Evolutionary conservation across 2,888 invertebrate species (phyloP).

Genomic region (Stenchaetothrips biformis): DNA sequence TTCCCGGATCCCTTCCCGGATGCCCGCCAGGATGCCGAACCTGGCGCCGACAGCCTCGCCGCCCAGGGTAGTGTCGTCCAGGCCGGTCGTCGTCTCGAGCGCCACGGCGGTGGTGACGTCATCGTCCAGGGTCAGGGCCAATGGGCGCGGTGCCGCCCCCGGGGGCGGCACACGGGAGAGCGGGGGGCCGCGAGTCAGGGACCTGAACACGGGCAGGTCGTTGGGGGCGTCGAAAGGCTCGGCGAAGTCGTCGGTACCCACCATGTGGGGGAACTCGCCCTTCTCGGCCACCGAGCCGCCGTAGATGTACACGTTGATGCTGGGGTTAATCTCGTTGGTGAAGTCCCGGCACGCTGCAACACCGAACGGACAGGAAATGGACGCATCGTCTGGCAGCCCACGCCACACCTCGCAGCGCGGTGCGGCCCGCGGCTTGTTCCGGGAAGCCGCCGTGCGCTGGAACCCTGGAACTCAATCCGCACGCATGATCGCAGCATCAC

Average conservation of each 20-base stretch:
- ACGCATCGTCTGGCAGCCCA: too few relatives aligned
- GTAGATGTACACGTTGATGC: constrained; percentile 31
- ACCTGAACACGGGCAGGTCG: not conserved
- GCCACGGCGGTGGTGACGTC: not conserved
- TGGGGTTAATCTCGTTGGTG: constrained; percentile 13
- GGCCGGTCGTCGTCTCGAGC: not conserved
- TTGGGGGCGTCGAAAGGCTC: not conserved
- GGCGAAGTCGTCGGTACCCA: constrained; percentile 29
- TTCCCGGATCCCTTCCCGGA: not conserved
- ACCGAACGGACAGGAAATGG: not conserved
- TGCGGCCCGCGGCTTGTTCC: not conserved
- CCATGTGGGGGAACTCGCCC: constrained; percentile 37
- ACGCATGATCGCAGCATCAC: not conserved
- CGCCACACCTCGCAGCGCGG: not conserved
- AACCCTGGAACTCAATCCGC: not conserved
- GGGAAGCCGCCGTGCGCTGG: not conserved
- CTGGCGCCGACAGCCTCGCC: not conserved
- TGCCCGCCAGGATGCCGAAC: not conserved
- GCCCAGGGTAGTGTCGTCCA: not conserved
- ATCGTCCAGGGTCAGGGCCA: not conserved
- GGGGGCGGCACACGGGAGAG: not conserved
- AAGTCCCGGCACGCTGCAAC: constrained; percentile 31
- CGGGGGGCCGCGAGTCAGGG: not conserved
- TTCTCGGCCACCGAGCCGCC: constrained; percentile 32
- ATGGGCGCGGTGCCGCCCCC: not conserved